Percentiles rank a stretch among this genome's conserved stretches.
phyloP scores from a whole-genome alignment of 2,888 invertebrate genomes.

The Cephonodes hylas region DNA sequence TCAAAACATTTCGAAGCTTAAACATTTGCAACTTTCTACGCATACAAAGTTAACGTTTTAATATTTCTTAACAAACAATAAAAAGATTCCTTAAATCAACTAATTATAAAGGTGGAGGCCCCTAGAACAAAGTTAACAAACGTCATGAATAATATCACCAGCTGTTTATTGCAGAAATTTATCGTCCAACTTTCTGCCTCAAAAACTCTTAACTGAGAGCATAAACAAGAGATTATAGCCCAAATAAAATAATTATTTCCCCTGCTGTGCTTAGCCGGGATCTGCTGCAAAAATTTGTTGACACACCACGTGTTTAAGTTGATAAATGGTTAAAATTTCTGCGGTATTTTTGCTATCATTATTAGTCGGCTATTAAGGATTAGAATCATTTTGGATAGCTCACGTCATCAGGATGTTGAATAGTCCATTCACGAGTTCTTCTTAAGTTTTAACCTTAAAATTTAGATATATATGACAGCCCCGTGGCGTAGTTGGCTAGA shows the following conservation, averaged over 20 bases:
- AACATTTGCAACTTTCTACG: neutral
- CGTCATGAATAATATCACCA: constrained; percentile 73
- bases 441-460: too few relatives aligned
- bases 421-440: too few relatives aligned
- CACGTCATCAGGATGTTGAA: too few relatives aligned
- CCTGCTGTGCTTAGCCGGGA: constrained; percentile 23
- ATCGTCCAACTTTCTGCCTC: constrained; percentile 65
- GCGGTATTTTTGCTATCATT: neutral
- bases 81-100: constrained; percentile 50
- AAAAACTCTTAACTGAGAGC: constrained; percentile 70
- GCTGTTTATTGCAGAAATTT: constrained; percentile 73
- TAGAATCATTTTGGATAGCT: too few relatives aligned
- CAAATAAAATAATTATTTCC: constrained; percentile 61
- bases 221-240: constrained; percentile 66
- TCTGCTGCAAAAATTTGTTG: constrained; percentile 14
- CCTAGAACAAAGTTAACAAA: constrained; percentile 71
- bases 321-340: neutral
- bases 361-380: too few relatives aligned
- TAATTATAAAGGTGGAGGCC: constrained; percentile 62
- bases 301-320: constrained; percentile 19
- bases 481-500: too few relatives aligned
- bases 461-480: too few relatives aligned
- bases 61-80: constrained; percentile 13
- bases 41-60: constrained; percentile 10
- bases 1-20: neutral